These are phyloP conservation scores for Galerucella pusilla DNA, from an alignment of 2,888 invertebrate species.

Conservation along the genomic window DNA sequence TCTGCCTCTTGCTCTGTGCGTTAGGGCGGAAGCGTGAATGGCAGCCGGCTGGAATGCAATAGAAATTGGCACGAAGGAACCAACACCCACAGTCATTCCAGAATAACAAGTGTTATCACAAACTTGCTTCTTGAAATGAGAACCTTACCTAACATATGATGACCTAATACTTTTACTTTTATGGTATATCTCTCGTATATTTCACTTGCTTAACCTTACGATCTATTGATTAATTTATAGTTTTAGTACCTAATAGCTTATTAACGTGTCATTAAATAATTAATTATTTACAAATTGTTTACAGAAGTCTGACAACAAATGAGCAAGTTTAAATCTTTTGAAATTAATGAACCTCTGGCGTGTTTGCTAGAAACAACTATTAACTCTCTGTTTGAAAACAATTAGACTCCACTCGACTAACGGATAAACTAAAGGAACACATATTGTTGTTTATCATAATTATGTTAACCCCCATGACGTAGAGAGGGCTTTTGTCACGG, in stretches of 20 bases:
- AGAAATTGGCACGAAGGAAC: too few species aligned
- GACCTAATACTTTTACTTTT: not conserved
- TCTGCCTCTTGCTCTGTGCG: too few species aligned
- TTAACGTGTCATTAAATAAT: slow-evolving; percentile 27
- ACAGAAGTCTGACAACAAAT: slow-evolving; percentile 27
- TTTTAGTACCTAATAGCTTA: slow-evolving; percentile 18
- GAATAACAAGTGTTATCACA: too few species aligned
- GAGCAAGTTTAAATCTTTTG: slow-evolving; percentile 25
- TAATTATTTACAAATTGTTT: slow-evolving; percentile 24
- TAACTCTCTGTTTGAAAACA: slow-evolving; percentile 25
- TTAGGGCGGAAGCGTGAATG: too few species aligned
- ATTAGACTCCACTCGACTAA: slow-evolving; percentile 12
- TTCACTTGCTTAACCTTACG: not conserved
- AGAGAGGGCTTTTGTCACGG: too few species aligned
- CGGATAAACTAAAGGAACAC: slow-evolving; percentile 2
- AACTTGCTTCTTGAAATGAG: too few species aligned
- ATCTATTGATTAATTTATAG: slow-evolving; percentile 14
- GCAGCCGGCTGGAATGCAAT: too few species aligned
- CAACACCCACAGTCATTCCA: too few species aligned
- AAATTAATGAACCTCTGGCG: slow-evolving; percentile 28
- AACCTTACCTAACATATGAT: too few species aligned
- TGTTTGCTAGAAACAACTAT: slow-evolving; percentile 21
- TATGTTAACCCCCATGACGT: too few species aligned
- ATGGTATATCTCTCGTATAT: not conserved
- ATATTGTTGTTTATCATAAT: not conserved